Conservation (phyloP, 37 sponge, comb jelly and placozoan genomes). For the Oopsacas minuta region DNA sequence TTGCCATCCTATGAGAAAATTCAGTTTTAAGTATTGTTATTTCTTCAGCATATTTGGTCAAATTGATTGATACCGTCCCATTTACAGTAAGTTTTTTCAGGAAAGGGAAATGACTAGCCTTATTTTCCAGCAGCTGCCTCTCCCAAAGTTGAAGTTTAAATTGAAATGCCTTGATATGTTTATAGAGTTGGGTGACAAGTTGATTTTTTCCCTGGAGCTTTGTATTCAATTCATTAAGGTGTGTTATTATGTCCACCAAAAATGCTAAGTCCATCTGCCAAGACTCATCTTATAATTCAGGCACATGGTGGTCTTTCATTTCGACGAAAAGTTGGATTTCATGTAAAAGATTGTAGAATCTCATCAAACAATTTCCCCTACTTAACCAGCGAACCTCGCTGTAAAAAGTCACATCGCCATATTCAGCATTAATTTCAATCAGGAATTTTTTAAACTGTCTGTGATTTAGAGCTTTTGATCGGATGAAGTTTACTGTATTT, state of each 20-base stretch:
- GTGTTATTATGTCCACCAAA: background rate
- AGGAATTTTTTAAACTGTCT: background rate
- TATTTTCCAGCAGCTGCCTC: background rate
- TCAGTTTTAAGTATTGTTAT: no score
- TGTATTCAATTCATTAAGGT: background rate
- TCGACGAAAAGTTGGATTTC: background rate
- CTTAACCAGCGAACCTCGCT: background rate
- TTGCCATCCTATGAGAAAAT: no score
- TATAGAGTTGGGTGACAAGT: background rate
- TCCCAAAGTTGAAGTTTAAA: background rate
- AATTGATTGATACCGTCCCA: no score
- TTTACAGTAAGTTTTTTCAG: no score
- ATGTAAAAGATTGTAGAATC: background rate
- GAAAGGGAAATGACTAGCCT: background rate
- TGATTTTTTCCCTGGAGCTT: background rate
- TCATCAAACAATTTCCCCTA: background rate
- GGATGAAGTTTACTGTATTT: background rate
- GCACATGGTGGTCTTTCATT: background rate
- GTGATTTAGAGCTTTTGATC: background rate
- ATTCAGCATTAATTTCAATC: background rate
- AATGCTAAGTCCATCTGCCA: background rate
- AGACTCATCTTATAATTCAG: background rate
- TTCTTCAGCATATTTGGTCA: no score
- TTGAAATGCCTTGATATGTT: background rate
- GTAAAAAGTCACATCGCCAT: background rate